Percentiles rank a stretch among this genome's conserved stretches.
These are phyloP conservation scores for Megalurothrips usitatus DNA, from an alignment of 2,888 invertebrate genomes.

Conservation along the genomic window DNA sequence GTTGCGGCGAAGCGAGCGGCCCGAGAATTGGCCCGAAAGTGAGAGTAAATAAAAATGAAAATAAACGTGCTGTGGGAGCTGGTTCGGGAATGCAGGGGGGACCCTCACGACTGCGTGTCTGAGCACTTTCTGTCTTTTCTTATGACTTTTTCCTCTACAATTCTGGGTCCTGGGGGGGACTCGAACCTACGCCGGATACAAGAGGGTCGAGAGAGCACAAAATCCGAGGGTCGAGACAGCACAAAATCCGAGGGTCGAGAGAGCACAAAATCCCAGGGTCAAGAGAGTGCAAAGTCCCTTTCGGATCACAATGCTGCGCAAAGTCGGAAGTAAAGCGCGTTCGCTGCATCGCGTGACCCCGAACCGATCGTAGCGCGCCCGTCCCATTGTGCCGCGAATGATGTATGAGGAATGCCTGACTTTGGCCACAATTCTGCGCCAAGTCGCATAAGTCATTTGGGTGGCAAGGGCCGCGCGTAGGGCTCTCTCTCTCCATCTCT, in stretches of 20 bases:
- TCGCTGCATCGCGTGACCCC: background rate
- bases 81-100: background rate
- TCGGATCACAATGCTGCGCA: background rate
- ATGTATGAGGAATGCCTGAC: conserved; percentile 16
- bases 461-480: background rate
- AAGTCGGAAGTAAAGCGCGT: background rate
- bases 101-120: background rate
- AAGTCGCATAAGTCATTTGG: background rate
- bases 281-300: too few relatives aligned
- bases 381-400: conserved; percentile 7
- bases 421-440: conserved; percentile 22
- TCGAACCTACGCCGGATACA: too few relatives aligned
- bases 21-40: background rate
- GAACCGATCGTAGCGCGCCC: background rate
- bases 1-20: too few relatives aligned
- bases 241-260: too few relatives aligned
- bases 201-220: too few relatives aligned
- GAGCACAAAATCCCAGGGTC: too few relatives aligned
- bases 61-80: background rate
- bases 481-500: too few relatives aligned
- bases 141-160: too few relatives aligned
- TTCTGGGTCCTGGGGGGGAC: too few relatives aligned
- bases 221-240: too few relatives aligned
- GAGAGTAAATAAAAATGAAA: background rate
- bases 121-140: background rate